Base-by-base conservation (phyloP, 2,113 vertebrate species). In the Indicator maculatus region DNA sequence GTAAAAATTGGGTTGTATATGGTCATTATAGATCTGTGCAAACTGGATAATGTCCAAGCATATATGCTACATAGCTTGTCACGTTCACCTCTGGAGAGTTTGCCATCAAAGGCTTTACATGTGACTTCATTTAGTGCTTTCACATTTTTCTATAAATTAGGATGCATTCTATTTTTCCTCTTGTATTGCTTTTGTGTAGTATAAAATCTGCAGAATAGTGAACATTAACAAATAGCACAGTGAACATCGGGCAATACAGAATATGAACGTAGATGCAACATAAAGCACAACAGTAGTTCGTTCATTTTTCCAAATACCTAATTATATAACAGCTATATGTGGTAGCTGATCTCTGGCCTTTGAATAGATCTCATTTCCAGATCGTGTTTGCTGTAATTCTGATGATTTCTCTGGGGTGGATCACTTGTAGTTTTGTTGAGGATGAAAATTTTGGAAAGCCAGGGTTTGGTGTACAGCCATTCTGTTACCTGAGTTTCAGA, bases 271-370 rank as follows among this genome's bases (percentile, higher is more conserved):
- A 39, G 23, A 36, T 55, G 39, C 59, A 83, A 50, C 8, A 12
- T 47, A 27, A 39, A 61, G 27, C 14, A 26, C 15, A 56, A 16
- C 31, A 77, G 36, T n/a, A 66, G 41, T 83, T 88, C 41, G 86
- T 58, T 91, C 24, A 70, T 92, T 65, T 90, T 96, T 69, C 71
- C 77, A 91, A 91, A 83, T 38, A 66, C 64, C 39, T 63, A 73
- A 80, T 90, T 76, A 59, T 41, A 9, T 91, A 89, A 60, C 33
- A 75, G 5, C 74, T 93, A 31, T 50, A 78, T 16, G 59, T 58
- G 79, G 45, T 19, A 66, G 39, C 55, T 80, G 44, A 72, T 84
- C 50, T 64, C 74, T 75, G 28, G 69, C 47, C 50, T 89, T 90
- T 82, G 47, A 89, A 28, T 50, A 72, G 39, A 45, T 67, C 17